These are phyloP conservation scores for Ectobius pallidus DNA, from an alignment of 2,888 invertebrate species.

Conservation along the genomic window DNA sequence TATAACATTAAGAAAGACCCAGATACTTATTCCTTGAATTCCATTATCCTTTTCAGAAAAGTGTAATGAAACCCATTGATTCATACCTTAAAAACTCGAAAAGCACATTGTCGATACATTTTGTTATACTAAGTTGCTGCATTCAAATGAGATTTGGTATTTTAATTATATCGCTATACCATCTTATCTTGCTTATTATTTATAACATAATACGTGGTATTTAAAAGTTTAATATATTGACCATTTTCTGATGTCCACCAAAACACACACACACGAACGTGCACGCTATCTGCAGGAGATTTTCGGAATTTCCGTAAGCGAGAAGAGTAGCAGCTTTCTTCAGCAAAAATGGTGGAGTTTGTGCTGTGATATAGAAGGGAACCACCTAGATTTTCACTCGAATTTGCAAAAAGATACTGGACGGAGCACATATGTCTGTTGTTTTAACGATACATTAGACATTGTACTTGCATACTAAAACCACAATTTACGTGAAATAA, in stretches of 20 bases:
- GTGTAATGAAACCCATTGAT: too few relatives aligned
- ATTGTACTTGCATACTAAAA: background rate
- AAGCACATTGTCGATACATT: background rate
- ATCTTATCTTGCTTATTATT: too few relatives aligned
- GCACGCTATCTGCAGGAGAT: background rate
- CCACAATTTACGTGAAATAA: background rate
- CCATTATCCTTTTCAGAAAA: too few relatives aligned
- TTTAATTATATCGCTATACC: too few relatives aligned
- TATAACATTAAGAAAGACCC: too few relatives aligned
- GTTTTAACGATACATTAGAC: background rate
- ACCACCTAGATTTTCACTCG: slow-evolving; percentile 14
- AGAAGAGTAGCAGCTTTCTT: slow-evolving; percentile 17
- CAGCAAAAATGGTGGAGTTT: slow-evolving; percentile 39
- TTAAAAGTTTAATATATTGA: too few relatives aligned
- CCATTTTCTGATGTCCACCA: background rate
- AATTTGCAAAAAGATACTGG: slow-evolving; percentile 9
- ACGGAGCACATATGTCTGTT: slow-evolving; percentile 8
- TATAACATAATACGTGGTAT: too few relatives aligned
- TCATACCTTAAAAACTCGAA: background rate
- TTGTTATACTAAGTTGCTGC: too few relatives aligned
- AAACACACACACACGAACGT: background rate
- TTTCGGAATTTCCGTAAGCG: background rate
- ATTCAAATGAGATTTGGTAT: too few relatives aligned
- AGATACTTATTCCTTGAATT: too few relatives aligned
- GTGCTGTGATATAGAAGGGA: slow-evolving; percentile 33